Evolutionary conservation across 2,113 vertebrate species (phyloP), one percentile per base, ranked within the genome.

Genomic region (Chlorodrepanis virens): DNA sequence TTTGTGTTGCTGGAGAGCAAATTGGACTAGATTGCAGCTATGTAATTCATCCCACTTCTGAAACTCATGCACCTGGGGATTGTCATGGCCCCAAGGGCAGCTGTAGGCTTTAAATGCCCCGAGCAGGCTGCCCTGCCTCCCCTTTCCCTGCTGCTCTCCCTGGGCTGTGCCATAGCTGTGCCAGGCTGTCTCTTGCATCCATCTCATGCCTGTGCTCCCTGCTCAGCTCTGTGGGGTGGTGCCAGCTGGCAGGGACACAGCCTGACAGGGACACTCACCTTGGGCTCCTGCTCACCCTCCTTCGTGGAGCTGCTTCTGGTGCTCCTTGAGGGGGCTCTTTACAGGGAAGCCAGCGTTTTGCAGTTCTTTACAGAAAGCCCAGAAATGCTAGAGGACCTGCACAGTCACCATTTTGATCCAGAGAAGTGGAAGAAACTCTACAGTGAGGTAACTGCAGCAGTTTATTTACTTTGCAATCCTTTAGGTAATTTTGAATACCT

Each of bases 151-250:
- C 6, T 4, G 25, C 57, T 31, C 35, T 23, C 11, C 11, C 13
- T 40, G 9, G 1, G 20, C 3, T 56, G 22, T 84, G 68, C 49
- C 9, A 5, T 1, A 21, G 24, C 1, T 35, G 17, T 68, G 14
- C 40, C 37, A 53, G 72, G 57, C 47, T 72, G 17, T 52, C 19
- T 33, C 19, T 6, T 16, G 2, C 0, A 0, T 15, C 29, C n/a
- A 29, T 37, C 3, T 1, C 35, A 6, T 2, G 18, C 17, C 42
- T 68, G 7, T 9, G 5, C 1, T n/a, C 39, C 9, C 1, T 56
- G 24, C 14, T 54, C 7, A 42, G 39, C 39, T 47, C 37, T 35
- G 24, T 22, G 24, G 10, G 14, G 10, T 52, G 39, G 7, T 74
- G 35, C 14, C 17, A 29, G 33, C 2, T 53, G 35, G 25, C 5